Conservation (phyloP, 2,888 invertebrate genomes). For the Lucinisca nassula region DNA sequence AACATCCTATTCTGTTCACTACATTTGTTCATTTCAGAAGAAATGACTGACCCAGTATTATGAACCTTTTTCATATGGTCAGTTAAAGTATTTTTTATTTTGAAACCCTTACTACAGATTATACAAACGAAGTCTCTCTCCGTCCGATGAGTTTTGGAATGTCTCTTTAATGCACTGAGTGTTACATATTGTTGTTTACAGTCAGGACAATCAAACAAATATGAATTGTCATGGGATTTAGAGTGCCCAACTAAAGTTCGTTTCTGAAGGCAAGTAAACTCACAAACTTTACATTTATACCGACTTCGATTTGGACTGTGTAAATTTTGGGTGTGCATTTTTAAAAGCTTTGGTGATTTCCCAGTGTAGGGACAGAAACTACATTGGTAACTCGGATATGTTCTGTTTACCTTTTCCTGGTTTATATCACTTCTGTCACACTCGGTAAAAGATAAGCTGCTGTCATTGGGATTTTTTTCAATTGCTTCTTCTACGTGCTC, state of each 20-base stretch:
- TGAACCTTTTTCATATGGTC: conserved; percentile 67
- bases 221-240: neutral
- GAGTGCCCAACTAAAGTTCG: neutral
- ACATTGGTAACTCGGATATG: neutral
- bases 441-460: too few relatives aligned
- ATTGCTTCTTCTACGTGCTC: too few relatives aligned
- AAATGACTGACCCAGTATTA: too few relatives aligned
- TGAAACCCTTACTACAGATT: conserved; percentile 54
- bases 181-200: conserved; percentile 61
- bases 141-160: conserved; percentile 60
- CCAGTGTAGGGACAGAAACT: conserved; percentile 20
- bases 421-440: too few relatives aligned
- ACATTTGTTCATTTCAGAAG: too few relatives aligned
- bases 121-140: conserved; percentile 58
- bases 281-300: conserved; percentile 39
- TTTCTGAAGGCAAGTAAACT: neutral
- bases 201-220: conserved; percentile 26
- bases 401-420: too few relatives aligned
- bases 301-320: conserved; percentile 41
- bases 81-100: conserved; percentile 57
- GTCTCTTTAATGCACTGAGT: conserved; percentile 58
- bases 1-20: too few relatives aligned
- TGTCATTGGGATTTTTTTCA: too few relatives aligned
- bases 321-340: conserved; percentile 38
- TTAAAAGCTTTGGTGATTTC: conserved; percentile 23